Evolutionary conservation across 2,797 vertebrate genomes (phyloP), one percentile per base, ranked within the genome.

Genomic region (Danio tinwini): DNA sequence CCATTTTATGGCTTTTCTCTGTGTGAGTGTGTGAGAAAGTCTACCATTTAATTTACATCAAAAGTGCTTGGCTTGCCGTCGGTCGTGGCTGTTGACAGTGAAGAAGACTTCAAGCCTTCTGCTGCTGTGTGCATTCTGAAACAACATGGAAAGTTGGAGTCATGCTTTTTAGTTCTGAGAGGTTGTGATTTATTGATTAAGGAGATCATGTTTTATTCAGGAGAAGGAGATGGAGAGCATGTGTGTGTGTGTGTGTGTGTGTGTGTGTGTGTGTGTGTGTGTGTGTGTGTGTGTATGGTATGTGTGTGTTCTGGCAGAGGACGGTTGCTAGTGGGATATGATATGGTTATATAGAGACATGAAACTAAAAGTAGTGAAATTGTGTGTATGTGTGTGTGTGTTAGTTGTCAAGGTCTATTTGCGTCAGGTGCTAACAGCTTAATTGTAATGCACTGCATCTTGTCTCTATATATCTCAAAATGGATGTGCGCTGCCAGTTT

Each of bases 151-250:
- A 63, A 71, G 47, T 52, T 53, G 6, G 42, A 77, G 21, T 69
- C 29, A 0, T 49, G 55, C 62, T 52, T 72, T 71, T 72, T 53
- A 63, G 76, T 53, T 71, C 17, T 79, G 58, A 79, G 77, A 63
- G 58, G 68, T 79, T 71, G 73, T 76, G 55, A 70, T 76, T 74
- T 85, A 80, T 77, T 82, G 77, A 80, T 80, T 64, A 55, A 58
- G 56, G 37, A 69, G 53, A 69, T 80, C 42, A 85, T 85, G 81
- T 82, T 77, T 82, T 80, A 80, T 85, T 82, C 77, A 82, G 16
- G n/a, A 11, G 10, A 72, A 14, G 47, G 63, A 72, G 68, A 71
- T 5, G 17, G 55, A 59, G 37, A 11, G 59, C 3, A 16, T 75
- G 73, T 55, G 19, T 59, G 44, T 61, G 49, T 70, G 17, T 53